A percentile compares a stretch with the other conserved stretches of the same genome.
Conservation (phyloP, 2,113 vertebrate species). For the Clarias gariepinus region DNA sequence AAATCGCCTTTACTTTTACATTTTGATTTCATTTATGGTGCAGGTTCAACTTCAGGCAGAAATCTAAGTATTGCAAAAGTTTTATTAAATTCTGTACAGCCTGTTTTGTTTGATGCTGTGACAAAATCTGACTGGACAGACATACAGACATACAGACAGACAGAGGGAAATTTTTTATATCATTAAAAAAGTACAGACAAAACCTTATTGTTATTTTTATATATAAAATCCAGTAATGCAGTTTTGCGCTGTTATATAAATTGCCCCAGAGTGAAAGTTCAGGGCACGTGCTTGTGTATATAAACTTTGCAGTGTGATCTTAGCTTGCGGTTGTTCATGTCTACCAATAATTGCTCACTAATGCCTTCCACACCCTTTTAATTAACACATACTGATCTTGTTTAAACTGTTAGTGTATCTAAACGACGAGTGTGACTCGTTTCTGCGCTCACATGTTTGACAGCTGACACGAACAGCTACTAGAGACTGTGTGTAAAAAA, state of each 20-base stretch:
- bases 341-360: not conserved
- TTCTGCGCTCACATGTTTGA: slow-evolving; percentile 37
- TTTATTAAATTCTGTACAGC: too few species aligned
- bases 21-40: too few species aligned
- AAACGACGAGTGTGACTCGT: slow-evolving; percentile 54
- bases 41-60: too few species aligned
- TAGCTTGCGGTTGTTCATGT: not conserved
- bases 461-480: slow-evolving; percentile 69
- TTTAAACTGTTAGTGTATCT: slow-evolving; percentile 29
- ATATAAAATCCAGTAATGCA: not conserved
- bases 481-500: slow-evolving; percentile 18
- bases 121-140: too few species aligned
- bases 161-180: too few species aligned
- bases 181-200: too few species aligned
- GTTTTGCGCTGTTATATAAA: not conserved
- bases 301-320: not conserved
- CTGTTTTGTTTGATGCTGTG: too few species aligned
- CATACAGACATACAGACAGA: too few species aligned
- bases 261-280: too few species aligned
- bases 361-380: not conserved
- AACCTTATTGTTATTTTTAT: too few species aligned
- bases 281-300: not conserved
- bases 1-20: too few species aligned
- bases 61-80: too few species aligned
- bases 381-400: not conserved